phyloP scores from a whole-genome alignment of 2,797 vertebrate species.

The Pampus argenteus region DNA sequence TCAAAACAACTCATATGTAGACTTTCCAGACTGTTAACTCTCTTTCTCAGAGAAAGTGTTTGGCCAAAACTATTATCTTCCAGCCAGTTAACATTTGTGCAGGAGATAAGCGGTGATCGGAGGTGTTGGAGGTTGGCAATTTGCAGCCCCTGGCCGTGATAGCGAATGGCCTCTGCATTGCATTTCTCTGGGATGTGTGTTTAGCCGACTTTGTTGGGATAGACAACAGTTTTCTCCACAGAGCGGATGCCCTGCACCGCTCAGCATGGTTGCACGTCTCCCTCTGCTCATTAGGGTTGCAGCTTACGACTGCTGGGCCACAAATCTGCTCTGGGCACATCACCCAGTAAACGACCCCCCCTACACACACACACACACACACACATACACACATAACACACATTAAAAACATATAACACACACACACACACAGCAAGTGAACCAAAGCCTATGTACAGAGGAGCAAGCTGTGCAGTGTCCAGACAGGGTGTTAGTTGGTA shows the following conservation, averaged over 20 bases:
- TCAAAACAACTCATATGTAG: conserved; percentile 16
- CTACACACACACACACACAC: not conserved
- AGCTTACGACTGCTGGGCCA: conserved; percentile 42
- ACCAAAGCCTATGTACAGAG: conserved; percentile 51
- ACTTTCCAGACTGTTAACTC: conserved; percentile 9
- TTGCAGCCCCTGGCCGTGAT: conserved; percentile 32
- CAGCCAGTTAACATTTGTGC: conserved; percentile 20
- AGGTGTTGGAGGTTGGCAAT: conserved; percentile 30
- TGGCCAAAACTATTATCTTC: conserved; percentile 26
- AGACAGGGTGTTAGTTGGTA: conserved; percentile 63
- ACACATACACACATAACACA: conserved; percentile 7
- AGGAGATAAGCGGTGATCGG: conserved; percentile 32
- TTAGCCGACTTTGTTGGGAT: conserved; percentile 16
- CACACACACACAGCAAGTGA: conserved; percentile 43
- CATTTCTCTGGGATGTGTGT: conserved; percentile 36
- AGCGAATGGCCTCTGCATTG: conserved; percentile 13
- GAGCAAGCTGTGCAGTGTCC: conserved; percentile 62
- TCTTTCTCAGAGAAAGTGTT: conserved; percentile 29
- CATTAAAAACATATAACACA: too few relatives aligned
- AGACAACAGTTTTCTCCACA: conserved; percentile 30
- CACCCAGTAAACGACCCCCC: conserved; percentile 40
- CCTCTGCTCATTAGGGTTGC: conserved; percentile 57
- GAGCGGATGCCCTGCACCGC: conserved; percentile 21
- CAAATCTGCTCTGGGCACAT: conserved; percentile 38
- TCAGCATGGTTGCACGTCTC: conserved; percentile 34